Evolutionary conservation across 1,140 invertebrate species (phyloP).

Genomic region (Neoseiulus cucumeris): DNA sequence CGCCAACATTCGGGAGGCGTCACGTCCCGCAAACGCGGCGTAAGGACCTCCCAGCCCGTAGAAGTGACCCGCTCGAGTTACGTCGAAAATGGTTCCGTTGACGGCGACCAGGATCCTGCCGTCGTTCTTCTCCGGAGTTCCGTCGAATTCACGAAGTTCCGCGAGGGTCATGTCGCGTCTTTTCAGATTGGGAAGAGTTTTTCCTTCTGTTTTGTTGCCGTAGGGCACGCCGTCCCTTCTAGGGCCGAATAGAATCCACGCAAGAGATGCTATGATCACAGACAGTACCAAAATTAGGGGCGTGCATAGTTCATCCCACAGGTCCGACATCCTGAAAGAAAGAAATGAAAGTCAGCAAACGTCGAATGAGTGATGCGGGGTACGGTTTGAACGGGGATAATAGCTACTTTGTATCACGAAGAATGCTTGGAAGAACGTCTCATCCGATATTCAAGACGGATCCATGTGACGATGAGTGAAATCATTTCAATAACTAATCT

Average conservation of each 20-base stretch:
- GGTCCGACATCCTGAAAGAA: not conserved
- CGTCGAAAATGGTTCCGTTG: conserved; percentile 88
- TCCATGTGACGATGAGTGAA: too few relatives aligned
- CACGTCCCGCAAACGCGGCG: conserved; percentile 78
- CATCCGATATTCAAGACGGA: too few relatives aligned
- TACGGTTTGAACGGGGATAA: too few relatives aligned
- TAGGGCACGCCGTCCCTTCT: conserved; percentile 22
- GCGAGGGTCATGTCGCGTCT: conserved; percentile 71
- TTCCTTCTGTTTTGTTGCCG: too few relatives aligned
- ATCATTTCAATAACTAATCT: too few relatives aligned
- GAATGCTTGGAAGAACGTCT: too few relatives aligned
- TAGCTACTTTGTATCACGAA: too few relatives aligned
- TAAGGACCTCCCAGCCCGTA: conserved; percentile 94
- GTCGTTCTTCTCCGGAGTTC: conserved; percentile 46
- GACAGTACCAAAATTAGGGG: not conserved
- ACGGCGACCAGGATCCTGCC: conserved; percentile 75
- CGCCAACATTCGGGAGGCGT: conserved; percentile 80
- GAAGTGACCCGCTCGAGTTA: conserved; percentile 49
- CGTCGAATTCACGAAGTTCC: conserved; percentile 65
- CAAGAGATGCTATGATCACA: not conserved
- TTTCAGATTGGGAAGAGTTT: conserved; percentile 50
- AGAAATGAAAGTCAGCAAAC: conserved; percentile 4
- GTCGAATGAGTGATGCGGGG: too few relatives aligned
- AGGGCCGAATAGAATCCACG: conserved; percentile 1
- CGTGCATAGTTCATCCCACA: not conserved